These are phyloP conservation scores for Hirtodrosophila alboralis DNA, from an alignment of 2,888 invertebrate genomes.

Conservation along the genomic window DNA sequence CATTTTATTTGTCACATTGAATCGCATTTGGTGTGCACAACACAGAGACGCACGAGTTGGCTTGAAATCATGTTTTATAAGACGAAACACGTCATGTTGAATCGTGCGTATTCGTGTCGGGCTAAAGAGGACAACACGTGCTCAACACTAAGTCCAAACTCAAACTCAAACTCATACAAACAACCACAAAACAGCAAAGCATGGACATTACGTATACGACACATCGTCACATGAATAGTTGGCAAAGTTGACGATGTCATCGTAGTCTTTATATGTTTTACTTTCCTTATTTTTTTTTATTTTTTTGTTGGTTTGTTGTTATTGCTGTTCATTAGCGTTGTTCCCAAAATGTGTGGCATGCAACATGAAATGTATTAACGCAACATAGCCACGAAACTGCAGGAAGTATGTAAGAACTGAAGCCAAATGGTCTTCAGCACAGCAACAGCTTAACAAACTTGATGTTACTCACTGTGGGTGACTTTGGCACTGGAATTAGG, in stretches of 20 bases:
- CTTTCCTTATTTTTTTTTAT: no score
- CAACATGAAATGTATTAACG: conserved; percentile 61
- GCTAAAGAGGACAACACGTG: no score
- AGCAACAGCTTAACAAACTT: conserved; percentile 45
- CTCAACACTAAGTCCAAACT: not conserved
- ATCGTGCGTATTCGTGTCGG: no score
- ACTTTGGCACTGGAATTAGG: conserved; percentile 7
- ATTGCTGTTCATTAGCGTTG: conserved; percentile 66
- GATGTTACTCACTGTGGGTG: conserved; percentile 22
- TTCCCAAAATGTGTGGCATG: conserved; percentile 65
- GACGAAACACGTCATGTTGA: no score
- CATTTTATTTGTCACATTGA: no score
- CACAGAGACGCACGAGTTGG: no score
- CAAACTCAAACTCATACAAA: conserved; percentile 1
- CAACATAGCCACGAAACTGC: conserved; percentile 41
- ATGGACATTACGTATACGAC: conserved; percentile 68
- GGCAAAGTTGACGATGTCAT: conserved; percentile 66
- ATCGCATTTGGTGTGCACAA: no score
- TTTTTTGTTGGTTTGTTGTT: conserved; percentile 21
- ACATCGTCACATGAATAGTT: conserved; percentile 71
- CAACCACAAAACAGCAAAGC: conserved; percentile 1
- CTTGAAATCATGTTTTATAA: no score
- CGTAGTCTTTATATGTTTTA: conserved; percentile 16
- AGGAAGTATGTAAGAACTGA: conserved; percentile 44
- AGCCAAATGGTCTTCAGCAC: conserved; percentile 33